These are phyloP conservation scores for Euphonia xanthogaster DNA, from an alignment of 2,797 vertebrate species.

Conservation along the genomic window DNA sequence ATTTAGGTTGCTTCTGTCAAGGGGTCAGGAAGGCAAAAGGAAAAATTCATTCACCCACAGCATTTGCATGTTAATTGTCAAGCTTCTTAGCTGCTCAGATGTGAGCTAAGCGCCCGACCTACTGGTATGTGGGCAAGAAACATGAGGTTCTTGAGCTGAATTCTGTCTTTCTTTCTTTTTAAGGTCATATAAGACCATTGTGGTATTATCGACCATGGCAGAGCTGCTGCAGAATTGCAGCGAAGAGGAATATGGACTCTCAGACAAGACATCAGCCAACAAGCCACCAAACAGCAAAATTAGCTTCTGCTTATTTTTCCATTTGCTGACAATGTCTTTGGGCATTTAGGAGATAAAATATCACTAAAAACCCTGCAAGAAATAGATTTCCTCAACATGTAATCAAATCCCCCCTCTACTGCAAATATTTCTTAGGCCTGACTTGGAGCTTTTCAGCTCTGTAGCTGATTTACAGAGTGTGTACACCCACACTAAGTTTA, in stretches of 20 bases:
- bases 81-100: not conserved
- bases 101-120: not conserved
- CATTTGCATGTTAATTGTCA: conserved; percentile 21
- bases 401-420: not conserved
- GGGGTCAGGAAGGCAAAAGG: conserved; percentile 23
- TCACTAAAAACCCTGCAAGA: not conserved
- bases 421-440: conserved; percentile 31
- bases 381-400: not conserved
- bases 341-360: not conserved
- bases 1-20: conserved; percentile 23
- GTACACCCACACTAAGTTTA: not conserved
- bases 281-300: not conserved
- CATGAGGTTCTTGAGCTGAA: not conserved
- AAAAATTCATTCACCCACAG: conserved; percentile 5
- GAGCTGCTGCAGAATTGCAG: not conserved
- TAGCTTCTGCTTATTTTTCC: not conserved
- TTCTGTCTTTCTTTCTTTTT: not conserved
- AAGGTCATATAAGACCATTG: not conserved
- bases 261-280: not conserved
- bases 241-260: not conserved
- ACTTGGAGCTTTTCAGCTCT: not conserved
- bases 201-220: not conserved
- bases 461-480: not conserved
- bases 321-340: not conserved
- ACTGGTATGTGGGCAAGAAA: not conserved